Conservation (phyloP, 2,797 vertebrate species). For the Xenentodon cancila region DNA sequence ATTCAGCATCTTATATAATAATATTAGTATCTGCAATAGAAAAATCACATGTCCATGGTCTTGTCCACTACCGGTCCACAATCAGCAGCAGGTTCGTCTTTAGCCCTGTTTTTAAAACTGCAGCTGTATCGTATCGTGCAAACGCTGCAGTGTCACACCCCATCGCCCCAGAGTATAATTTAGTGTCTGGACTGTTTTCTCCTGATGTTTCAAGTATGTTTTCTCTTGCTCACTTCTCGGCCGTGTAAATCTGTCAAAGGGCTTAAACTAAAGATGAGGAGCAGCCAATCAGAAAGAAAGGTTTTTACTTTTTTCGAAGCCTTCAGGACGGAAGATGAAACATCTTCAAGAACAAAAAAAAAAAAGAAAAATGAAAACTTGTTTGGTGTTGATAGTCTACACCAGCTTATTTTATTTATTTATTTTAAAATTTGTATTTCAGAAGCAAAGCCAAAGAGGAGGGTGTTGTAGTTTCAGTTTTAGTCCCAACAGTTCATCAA, state of each 20-base stretch:
- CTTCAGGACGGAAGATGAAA: neutral
- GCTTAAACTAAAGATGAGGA: conserved; percentile 45
- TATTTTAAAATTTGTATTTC: no score
- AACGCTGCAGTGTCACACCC: conserved; percentile 28
- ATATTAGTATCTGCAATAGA: no score
- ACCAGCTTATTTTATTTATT: no score
- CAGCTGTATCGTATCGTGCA: conserved; percentile 4
- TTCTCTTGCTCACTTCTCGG: conserved; percentile 36
- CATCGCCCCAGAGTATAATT: conserved; percentile 48
- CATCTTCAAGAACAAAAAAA: neutral
- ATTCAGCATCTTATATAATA: no score
- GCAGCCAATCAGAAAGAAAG: conserved; percentile 1
- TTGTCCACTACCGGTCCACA: no score
- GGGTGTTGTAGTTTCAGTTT: neutral
- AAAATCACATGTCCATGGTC: no score
- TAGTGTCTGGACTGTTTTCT: conserved; percentile 57
- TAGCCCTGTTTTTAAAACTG: conserved; percentile 7
- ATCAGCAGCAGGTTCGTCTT: neutral
- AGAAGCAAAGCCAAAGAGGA: neutral
- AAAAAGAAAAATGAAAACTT: no score
- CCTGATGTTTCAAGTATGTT: conserved; percentile 41
- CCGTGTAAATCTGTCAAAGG: conserved; percentile 57
- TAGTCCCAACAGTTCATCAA: neutral
- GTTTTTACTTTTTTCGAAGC: no score
- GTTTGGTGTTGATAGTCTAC: no score